Evolutionary conservation across 2,797 vertebrate species (phyloP).

Genomic region (Pterois miles): DNA sequence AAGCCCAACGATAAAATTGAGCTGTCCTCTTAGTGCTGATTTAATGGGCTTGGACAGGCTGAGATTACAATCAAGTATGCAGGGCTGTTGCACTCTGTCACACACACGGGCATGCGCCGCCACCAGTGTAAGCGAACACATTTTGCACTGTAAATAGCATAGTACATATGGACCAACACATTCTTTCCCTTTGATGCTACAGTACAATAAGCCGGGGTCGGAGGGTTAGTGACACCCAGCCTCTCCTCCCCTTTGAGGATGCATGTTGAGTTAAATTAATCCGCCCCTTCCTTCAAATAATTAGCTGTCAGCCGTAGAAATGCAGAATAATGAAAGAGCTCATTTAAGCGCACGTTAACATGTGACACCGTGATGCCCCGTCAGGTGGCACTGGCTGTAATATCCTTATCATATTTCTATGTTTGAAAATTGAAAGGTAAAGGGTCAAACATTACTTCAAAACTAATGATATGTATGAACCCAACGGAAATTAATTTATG

Average conservation of each 20-base stretch:
- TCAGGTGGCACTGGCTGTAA: constrained; percentile 28
- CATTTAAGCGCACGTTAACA: constrained; percentile 40
- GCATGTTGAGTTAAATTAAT: constrained; percentile 47
- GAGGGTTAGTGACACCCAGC: not conserved
- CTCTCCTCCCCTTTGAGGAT: not conserved
- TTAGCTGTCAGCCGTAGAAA: constrained; percentile 52
- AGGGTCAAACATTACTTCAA: not conserved
- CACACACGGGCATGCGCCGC: not conserved
- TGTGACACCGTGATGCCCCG: constrained; percentile 27
- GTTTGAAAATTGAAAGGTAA: constrained; percentile 4
- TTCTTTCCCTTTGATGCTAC: not conserved
- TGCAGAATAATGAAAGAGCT: constrained; percentile 55
- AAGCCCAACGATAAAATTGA: constrained; percentile 33
- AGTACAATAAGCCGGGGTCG: not conserved
- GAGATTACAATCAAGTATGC: constrained; percentile 52
- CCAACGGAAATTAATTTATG: not conserved
- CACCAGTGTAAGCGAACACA: not conserved
- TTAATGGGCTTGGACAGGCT: constrained; percentile 54
- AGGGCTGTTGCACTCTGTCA: not conserved
- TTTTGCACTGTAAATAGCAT: constrained; percentile 20
- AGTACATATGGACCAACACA: constrained; percentile 27
- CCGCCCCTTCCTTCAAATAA: constrained; percentile 36
- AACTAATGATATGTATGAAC: not conserved
- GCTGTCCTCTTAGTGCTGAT: constrained; percentile 42
- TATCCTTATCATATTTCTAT: constrained; percentile 22